Evolutionary conservation across 2,113 vertebrate genomes (phyloP).

Genomic region (Pimephales promelas): DNA sequence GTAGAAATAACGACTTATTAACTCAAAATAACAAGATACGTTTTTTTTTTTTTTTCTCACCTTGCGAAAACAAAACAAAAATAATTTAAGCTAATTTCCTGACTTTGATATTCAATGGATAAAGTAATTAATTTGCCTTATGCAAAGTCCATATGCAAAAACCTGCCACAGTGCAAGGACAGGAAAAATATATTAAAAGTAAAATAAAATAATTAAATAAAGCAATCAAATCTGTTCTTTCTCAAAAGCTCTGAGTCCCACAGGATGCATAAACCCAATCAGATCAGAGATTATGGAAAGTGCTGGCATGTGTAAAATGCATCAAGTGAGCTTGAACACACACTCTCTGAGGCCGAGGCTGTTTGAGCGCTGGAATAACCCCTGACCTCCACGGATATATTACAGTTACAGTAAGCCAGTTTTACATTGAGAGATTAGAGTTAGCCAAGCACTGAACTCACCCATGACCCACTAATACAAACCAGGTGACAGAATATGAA

Average conservation of each 20-base stretch:
- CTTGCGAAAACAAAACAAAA: no score
- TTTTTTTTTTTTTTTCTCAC: no score
- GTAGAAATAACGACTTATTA: no score
- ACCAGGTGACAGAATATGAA: slow-evolving; percentile 66
- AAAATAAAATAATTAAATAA: background rate
- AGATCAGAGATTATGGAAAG: background rate
- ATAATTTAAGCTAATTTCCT: no score
- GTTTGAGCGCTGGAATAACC: no score
- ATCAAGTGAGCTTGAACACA: background rate
- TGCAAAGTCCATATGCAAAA: background rate
- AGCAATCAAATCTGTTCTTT: background rate
- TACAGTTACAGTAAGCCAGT: slow-evolving; percentile 61
- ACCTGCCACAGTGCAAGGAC: background rate
- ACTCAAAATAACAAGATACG: no score
- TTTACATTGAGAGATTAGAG: slow-evolving; percentile 62
- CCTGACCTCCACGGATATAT: slow-evolving; percentile 13
- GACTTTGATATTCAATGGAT: background rate
- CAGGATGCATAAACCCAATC: background rate
- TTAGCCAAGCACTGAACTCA: slow-evolving; percentile 65
- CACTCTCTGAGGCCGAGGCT: background rate
- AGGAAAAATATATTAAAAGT: background rate
- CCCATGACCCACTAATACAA: slow-evolving; percentile 74
- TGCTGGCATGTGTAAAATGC: background rate
- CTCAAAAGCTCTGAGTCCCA: background rate
- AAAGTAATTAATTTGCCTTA: background rate